Percentiles rank a stretch among this genome's conserved stretches.
phyloP scores from a whole-genome alignment of 2,888 invertebrate species.

The Trimorus sp. region DNA sequence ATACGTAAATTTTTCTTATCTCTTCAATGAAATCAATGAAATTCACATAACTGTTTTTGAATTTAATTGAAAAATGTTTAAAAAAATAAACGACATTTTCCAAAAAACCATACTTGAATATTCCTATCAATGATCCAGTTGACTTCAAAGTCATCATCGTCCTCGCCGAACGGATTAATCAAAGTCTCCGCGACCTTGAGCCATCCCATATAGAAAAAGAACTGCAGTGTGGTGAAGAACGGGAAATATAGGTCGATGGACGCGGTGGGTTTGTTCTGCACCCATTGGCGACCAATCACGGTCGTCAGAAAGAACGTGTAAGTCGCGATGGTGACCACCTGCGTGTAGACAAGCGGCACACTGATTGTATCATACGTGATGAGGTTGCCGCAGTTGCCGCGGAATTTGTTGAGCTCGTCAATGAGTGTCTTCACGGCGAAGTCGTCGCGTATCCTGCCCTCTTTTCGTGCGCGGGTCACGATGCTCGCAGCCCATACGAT shows the following conservation, averaged over 20 bases:
- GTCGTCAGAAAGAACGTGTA: constrained; percentile 95
- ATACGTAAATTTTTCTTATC: no score
- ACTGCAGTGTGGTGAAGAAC: constrained; percentile 93
- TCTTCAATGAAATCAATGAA: no score
- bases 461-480: constrained; percentile 93
- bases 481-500: constrained; percentile 96
- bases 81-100: no score
- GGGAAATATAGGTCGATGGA: constrained; percentile 94
- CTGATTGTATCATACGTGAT: constrained; percentile 83
- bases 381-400: constrained; percentile 82
- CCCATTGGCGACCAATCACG: constrained; percentile 94
- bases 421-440: constrained; percentile 95
- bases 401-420: constrained; percentile 84
- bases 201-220: constrained; percentile 95
- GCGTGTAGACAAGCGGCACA: constrained; percentile 83
- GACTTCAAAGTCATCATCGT: constrained; percentile 95
- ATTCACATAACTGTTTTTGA: no score
- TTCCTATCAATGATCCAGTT: constrained; percentile 97
- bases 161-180: constrained; percentile 96
- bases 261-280: constrained; percentile 74
- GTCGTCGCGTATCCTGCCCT: constrained; percentile 94
- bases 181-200: constrained; percentile 94
- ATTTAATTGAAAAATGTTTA: no score
- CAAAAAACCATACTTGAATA: constrained; percentile 87
- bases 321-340: constrained; percentile 94